A percentile compares a stretch with the other conserved stretches of the same genome.
Evolutionary conservation across 2,797 vertebrate species (phyloP).

Genomic region (Alauda arvensis): DNA sequence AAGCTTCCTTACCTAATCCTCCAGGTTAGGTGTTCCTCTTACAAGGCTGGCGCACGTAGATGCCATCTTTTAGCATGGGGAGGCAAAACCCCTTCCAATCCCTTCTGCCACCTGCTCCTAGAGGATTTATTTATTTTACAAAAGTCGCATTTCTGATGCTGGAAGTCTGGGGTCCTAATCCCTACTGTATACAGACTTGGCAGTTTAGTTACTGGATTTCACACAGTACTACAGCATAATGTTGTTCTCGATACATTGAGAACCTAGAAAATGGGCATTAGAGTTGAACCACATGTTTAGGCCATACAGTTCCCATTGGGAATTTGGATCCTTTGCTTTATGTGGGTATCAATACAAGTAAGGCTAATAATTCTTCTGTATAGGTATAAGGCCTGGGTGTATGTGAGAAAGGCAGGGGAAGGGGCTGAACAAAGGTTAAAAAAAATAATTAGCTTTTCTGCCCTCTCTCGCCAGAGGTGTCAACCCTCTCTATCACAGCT

Average conservation of each 20-base stretch:
- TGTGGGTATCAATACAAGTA: not conserved
- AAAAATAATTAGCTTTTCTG: slow-evolving; percentile 34
- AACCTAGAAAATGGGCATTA: not conserved
- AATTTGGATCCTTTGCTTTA: not conserved
- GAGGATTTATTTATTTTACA: not conserved
- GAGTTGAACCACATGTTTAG: not conserved
- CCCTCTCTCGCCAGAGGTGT: not conserved
- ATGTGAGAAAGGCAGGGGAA: not conserved
- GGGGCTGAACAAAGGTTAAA: not conserved
- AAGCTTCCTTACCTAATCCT: slow-evolving; percentile 2
- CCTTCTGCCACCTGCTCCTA: not conserved
- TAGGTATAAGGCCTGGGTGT: not conserved
- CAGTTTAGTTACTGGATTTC: not conserved
- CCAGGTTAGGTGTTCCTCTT: not conserved
- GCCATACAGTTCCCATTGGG: not conserved
- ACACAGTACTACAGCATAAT: not conserved
- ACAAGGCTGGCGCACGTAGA: not conserved
- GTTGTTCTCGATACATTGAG: not conserved
- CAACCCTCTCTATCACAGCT: slow-evolving; percentile 15
- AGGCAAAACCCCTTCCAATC: not conserved
- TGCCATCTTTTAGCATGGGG: not conserved
- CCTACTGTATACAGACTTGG: not conserved
- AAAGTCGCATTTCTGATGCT: not conserved
- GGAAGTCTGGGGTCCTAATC: not conserved
- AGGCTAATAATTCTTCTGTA: not conserved